Evolutionary conservation across 2,113 vertebrate species (phyloP).

Genomic region (Vicugna pacos): DNA sequence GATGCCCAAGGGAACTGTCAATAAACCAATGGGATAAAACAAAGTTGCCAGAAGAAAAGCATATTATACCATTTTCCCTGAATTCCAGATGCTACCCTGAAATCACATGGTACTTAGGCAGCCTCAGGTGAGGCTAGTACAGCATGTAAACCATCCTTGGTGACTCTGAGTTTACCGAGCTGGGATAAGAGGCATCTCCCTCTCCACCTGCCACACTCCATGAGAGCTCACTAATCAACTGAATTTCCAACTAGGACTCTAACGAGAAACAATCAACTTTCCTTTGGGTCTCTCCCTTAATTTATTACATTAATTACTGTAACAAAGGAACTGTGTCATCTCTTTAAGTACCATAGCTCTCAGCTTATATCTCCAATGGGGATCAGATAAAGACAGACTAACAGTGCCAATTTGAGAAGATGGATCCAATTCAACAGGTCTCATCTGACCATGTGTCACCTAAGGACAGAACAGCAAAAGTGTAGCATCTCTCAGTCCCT

Average conservation of each 20-base stretch:
- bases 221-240: constrained; percentile 51
- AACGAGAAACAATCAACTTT: constrained; percentile 72
- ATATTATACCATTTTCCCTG: constrained; percentile 25
- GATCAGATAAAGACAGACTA: constrained; percentile 65
- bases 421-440: constrained; percentile 55
- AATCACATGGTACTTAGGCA: not conserved
- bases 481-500: not conserved
- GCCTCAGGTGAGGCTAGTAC: not conserved
- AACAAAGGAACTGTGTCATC: constrained; percentile 75
- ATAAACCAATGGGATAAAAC: constrained; percentile 41
- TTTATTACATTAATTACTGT: constrained; percentile 79
- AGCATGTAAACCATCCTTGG: constrained; percentile 54
- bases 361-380: constrained; percentile 43
- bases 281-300: constrained; percentile 72
- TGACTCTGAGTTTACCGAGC: constrained; percentile 36
- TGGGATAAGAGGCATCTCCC: constrained; percentile 25
- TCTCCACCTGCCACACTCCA: constrained; percentile 56
- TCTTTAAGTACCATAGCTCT: constrained; percentile 60
- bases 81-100: constrained; percentile 40
- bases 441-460: constrained; percentile 62
- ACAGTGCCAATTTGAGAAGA: constrained; percentile 63
- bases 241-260: constrained; percentile 70
- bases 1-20: constrained; percentile 28
- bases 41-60: constrained; percentile 15
- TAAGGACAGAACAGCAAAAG: constrained; percentile 46